Conservation (phyloP, 2,113 vertebrate species). For the Solenodon paradoxus region DNA sequence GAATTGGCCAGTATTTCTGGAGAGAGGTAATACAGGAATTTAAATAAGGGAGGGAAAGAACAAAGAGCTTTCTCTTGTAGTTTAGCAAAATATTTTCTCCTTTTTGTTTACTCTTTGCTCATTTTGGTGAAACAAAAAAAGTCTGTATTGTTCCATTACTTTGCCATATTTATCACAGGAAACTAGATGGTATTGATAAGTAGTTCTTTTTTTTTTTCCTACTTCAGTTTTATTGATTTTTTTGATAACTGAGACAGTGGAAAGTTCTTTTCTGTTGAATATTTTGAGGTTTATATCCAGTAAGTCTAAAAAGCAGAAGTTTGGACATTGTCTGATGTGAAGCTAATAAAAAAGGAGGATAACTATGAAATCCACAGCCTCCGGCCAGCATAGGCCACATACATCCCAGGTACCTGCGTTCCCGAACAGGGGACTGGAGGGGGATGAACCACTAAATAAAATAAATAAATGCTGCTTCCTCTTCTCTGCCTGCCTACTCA, state of each 20-base stretch:
- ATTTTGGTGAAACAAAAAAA: not conserved
- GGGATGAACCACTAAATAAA: too few species aligned
- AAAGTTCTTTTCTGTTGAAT: not conserved
- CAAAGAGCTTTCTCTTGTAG: slow-evolving; percentile 60
- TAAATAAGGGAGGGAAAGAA: slow-evolving; percentile 47
- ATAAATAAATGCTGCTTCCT: too few species aligned
- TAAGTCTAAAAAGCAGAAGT: not conserved
- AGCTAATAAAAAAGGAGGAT: not conserved
- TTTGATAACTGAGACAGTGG: not conserved
- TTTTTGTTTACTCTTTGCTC: not conserved
- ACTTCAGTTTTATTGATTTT: not conserved
- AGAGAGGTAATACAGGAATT: slow-evolving; percentile 61
- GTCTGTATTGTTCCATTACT: not conserved
- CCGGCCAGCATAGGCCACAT: too few species aligned
- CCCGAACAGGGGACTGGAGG: too few species aligned
- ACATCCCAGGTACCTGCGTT: too few species aligned
- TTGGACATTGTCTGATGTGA: not conserved
- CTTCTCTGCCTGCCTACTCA: too few species aligned
- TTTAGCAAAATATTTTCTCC: not conserved
- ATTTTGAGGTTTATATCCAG: not conserved
- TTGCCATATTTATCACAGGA: not conserved
- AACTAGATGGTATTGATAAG: not conserved
- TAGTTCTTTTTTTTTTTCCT: not conserved
- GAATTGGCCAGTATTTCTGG: slow-evolving; percentile 60
- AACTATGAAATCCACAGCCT: too few species aligned